Evolutionary conservation across 2,113 vertebrate species (phyloP).

Genomic region (Tapirus terrestris): DNA sequence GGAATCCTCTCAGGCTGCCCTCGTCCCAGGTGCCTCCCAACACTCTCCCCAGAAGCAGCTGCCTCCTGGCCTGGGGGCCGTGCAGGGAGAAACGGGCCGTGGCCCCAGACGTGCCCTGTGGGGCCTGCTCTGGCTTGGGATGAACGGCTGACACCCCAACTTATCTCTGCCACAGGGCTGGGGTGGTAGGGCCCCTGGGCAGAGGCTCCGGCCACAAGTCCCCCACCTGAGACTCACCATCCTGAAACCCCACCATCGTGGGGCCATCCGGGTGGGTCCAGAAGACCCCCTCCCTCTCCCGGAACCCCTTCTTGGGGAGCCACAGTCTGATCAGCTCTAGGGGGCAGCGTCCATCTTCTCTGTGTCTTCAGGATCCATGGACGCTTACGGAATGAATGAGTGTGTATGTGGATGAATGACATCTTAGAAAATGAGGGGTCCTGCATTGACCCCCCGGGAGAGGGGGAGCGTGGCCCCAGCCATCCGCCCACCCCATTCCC

Average conservation of each 20-base stretch:
- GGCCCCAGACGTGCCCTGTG: rapidly evolving
- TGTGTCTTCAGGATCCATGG: too few species aligned
- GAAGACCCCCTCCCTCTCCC: neutral
- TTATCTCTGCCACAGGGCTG: rapidly evolving
- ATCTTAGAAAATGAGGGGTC: neutral
- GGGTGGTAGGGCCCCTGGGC: neutral
- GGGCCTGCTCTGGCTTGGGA: neutral
- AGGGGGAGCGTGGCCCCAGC: too few species aligned
- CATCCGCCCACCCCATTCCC: rapidly evolving
- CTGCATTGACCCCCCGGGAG: rapidly evolving
- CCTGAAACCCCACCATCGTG: neutral
- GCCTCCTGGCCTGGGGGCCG: neutral
- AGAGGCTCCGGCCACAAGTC: neutral
- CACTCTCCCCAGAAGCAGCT: neutral
- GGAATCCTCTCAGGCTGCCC: too few species aligned
- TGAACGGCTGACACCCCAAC: rapidly evolving
- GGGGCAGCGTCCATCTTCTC: rapidly evolving
- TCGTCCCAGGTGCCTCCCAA: rapidly evolving
- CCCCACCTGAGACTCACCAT: too few species aligned
- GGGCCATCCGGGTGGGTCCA: neutral
- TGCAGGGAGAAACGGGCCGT: rapidly evolving
- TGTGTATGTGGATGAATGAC: rapidly evolving
- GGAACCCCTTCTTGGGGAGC: neutral
- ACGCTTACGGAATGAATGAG: rapidly evolving
- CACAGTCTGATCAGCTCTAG: rapidly evolving